Base-by-base conservation (phyloP, 2,113 vertebrate species). In the Leucoraja erinaceus region DNA sequence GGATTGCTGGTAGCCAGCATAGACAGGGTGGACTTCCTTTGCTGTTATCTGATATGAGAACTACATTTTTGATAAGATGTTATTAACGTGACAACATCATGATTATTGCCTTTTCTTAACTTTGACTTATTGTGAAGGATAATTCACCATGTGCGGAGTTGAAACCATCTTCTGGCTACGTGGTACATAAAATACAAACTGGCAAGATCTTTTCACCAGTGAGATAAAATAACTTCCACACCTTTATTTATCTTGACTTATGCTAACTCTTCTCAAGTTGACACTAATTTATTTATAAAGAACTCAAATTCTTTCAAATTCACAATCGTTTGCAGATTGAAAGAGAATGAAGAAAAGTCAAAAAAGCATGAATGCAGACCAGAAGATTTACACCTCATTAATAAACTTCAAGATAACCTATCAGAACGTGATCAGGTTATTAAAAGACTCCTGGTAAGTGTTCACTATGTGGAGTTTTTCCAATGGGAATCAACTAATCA, bases 401-500 rank as follows among this genome's bases (percentile, higher is more conserved):
- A 96, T 93, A 97, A 96, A 93, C 96, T 99, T 93, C 97, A 98
- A 96, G 97, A 97, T 94, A 97, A 96, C 93, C 94, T 99, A 94
- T 96, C 94, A 8, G 98, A 98, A 95, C 96, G 97, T 94, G 98
- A 99, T 93, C 97, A 97, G 93, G 96, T 98, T 94, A 98, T 98
- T 93, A 98, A 97, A 94, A 96, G 97, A 94, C 94, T 99, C 90
- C 95, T 96, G 96, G 98, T 99, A 95, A 97, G 98, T 94, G 70
- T 91, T 22, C 68, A 0, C 68, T 14, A 47, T 38, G 33, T 68
- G 31, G 22, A 8, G 16, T 18, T 38, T 68, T 59, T 68, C 38
- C 31, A 22, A 72, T 91, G 70, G 66, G 70, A 33, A 22, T 38
- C 63, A 90, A 33, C 6, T 10, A 91, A 70, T 68, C 8, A 47